phyloP scores from a whole-genome alignment of 2,797 vertebrate genomes.

The Mormyrus hasselquistii region DNA sequence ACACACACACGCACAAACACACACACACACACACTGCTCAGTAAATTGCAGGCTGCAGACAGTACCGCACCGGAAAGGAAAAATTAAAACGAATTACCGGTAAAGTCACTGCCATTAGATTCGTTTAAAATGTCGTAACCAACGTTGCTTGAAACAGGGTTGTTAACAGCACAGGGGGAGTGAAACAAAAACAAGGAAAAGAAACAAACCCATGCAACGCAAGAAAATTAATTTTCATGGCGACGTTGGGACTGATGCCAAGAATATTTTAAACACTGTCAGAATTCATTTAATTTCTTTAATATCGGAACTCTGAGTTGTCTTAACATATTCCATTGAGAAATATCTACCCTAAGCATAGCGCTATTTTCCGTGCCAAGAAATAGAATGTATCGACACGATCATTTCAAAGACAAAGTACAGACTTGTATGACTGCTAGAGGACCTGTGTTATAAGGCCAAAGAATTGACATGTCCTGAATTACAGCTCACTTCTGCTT shows the following conservation, averaged over 20 bases:
- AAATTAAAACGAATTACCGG: not conserved
- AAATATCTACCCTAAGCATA: conserved; percentile 19
- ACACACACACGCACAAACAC: no score
- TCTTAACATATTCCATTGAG: conserved; percentile 27
- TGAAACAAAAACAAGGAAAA: not conserved
- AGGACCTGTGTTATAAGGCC: conserved; percentile 49
- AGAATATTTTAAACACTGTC: conserved; percentile 11
- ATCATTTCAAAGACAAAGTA: conserved; percentile 28
- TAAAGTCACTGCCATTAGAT: not conserved
- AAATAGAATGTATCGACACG: conserved; percentile 39
- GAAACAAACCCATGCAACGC: not conserved
- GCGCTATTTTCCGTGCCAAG: conserved; percentile 11
- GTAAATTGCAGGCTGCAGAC: not conserved
- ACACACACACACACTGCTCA: not conserved
- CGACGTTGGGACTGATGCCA: not conserved
- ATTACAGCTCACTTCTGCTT: conserved; percentile 45
- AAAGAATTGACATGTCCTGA: conserved; percentile 48
- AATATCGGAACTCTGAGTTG: conserved; percentile 8
- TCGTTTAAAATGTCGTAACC: not conserved
- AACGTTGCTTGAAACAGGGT: not conserved
- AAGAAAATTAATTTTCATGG: not conserved
- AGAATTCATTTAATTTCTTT: conserved; percentile 12
- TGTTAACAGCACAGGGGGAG: not conserved
- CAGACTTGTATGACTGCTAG: conserved; percentile 35
- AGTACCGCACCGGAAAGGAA: not conserved